Evolutionary conservation across 2,888 invertebrate species (phyloP).

Genomic region (Lepeophtheirus nordmannii): DNA sequence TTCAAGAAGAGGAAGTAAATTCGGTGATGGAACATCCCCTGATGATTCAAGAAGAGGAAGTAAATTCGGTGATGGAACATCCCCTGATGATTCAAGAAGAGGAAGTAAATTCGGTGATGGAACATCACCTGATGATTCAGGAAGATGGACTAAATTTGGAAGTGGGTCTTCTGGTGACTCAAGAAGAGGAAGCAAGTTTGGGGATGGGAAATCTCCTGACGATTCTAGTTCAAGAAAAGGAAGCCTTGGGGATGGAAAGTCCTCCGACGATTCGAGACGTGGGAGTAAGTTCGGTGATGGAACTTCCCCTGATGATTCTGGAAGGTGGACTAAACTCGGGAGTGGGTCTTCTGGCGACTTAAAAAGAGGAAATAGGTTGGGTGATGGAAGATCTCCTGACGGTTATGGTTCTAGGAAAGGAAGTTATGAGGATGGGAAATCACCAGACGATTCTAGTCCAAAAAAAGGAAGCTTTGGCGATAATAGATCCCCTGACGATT

Average conservation of each 20-base stretch:
- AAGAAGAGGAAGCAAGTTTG: conserved; percentile 3
- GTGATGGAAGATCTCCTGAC: neutral
- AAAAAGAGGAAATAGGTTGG: neutral
- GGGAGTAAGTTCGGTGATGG: neutral
- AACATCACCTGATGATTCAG: too few species aligned
- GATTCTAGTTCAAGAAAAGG: neutral
- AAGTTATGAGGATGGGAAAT: neutral
- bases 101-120: neutral
- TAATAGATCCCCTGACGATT: neutral
- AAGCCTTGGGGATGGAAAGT: neutral
- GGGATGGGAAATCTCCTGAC: neutral
- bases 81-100: neutral
- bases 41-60: neutral
- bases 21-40: neutral
- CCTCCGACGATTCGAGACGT: neutral
- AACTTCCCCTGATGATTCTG: neutral
- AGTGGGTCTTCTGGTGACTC: neutral
- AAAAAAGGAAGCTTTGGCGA: neutral
- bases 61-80: neutral
- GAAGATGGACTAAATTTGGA: neutral
- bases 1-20: neutral
- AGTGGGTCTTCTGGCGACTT: neutral
- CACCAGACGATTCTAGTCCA: neutral
- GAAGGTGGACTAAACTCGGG: neutral
- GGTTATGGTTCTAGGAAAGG: neutral